Evolutionary conservation across 2,888 invertebrate genomes (phyloP).

Genomic region (Xanthostigma xanthostigma): DNA sequence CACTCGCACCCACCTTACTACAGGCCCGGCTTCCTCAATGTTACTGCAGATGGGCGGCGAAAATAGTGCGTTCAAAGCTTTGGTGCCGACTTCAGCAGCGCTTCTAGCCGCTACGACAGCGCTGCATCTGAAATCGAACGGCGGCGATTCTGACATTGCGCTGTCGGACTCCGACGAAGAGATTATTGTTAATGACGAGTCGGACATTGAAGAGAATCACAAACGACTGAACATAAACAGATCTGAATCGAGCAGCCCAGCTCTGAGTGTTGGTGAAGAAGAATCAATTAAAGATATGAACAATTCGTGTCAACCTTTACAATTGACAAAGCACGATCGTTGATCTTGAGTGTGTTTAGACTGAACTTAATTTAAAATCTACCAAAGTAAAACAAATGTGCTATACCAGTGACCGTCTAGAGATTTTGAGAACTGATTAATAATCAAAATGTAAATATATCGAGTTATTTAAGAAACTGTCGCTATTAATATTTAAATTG

Average conservation of each 20-base stretch:
- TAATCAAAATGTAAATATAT: too few species aligned
- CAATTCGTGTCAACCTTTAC: conserved; percentile 41
- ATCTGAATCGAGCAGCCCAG: conserved; percentile 33
- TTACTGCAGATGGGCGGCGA: conserved; percentile 66
- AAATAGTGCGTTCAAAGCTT: conserved; percentile 74
- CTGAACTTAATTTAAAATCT: conserved; percentile 10
- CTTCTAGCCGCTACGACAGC: conserved; percentile 39
- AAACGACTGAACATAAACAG: conserved; percentile 27
- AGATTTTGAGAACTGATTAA: too few species aligned
- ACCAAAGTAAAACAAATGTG: conserved; percentile 9
- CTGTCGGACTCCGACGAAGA: conserved; percentile 57
- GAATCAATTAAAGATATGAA: neutral
- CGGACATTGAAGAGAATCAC: conserved; percentile 42
- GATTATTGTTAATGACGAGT: conserved; percentile 73
- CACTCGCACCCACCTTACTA: conserved; percentile 32
- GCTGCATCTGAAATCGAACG: conserved; percentile 31
- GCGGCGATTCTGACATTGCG: conserved; percentile 29
- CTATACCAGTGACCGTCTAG: too few species aligned
- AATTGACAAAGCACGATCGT: conserved; percentile 59
- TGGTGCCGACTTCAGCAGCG: conserved; percentile 42
- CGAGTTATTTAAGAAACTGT: too few species aligned
- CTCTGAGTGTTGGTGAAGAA: conserved; percentile 15
- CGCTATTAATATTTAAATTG: too few species aligned
- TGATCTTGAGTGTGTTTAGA: conserved; percentile 23
- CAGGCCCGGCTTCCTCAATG: conserved; percentile 29